Percentiles rank a stretch among this genome's conserved stretches.
These are phyloP conservation scores for Apodemus agrarius DNA, from an alignment of 2,797 vertebrate genomes.

Conservation along the genomic window DNA sequence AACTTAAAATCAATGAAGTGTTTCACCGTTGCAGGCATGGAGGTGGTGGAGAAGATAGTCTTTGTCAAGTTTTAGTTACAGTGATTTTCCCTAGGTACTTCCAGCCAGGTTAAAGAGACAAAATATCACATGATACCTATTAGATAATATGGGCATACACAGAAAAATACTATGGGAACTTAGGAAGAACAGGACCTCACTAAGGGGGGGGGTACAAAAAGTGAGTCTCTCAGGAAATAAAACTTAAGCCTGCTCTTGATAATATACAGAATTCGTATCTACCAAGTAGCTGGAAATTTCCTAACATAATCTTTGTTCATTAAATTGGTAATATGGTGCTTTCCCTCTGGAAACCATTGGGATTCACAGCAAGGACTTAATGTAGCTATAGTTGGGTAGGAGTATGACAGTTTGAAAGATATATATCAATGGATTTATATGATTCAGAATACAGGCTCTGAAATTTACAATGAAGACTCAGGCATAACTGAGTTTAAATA, in stretches of 20 bases:
- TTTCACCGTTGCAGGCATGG: not conserved
- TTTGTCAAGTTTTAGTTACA: not conserved
- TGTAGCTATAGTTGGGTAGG: not conserved
- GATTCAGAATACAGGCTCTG: not conserved
- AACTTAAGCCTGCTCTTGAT: not conserved
- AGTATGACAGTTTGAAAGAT: not conserved
- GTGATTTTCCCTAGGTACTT: not conserved
- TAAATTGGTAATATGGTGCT: not conserved
- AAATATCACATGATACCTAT: not conserved
- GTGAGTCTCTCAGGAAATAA: not conserved
- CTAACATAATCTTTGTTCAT: not conserved
- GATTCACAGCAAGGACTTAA: not conserved
- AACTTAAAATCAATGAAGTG: not conserved
- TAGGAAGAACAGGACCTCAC: not conserved
- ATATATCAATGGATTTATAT: not conserved
- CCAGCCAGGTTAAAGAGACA: not conserved
- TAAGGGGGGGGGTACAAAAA: not conserved
- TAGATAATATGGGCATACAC: not conserved
- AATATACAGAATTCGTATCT: not conserved
- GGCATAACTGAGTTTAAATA: not conserved
- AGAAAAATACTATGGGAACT: not conserved
- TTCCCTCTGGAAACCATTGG: not conserved
- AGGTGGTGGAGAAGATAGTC: not conserved
- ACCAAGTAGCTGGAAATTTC: not conserved
- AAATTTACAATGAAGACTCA: not conserved